Evolutionary conservation across 2,888 invertebrate species (phyloP).

Genomic region (Perithous albicinctus): DNA sequence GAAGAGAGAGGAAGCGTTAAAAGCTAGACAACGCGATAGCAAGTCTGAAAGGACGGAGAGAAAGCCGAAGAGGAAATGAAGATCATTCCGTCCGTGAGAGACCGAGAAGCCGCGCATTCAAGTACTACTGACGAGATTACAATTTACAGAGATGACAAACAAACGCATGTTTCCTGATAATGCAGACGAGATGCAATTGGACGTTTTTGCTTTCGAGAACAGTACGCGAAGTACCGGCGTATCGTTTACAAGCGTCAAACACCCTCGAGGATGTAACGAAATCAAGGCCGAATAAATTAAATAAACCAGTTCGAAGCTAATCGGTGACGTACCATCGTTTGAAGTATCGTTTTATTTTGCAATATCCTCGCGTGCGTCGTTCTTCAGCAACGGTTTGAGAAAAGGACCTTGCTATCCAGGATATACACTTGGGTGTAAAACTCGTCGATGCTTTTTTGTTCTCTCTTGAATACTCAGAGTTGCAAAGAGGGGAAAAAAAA

Average conservation of each 20-base stretch:
- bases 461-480: not conserved
- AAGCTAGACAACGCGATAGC: not conserved
- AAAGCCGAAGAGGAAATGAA: conserved; percentile 36
- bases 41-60: conserved; percentile 11
- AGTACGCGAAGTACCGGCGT: conserved; percentile 52
- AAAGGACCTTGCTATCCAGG: conserved; percentile 10
- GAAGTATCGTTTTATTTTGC: not conserved
- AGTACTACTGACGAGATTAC: conserved; percentile 18
- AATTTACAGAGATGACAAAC: not conserved
- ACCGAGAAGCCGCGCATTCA: conserved; percentile 8
- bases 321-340: conserved; percentile 34
- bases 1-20: not conserved
- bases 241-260: no score
- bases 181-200: conserved; percentile 5
- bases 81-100: not conserved
- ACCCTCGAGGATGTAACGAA: conserved; percentile 49
- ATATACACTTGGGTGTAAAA: conserved; percentile 4
- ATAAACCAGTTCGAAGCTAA: conserved; percentile 59
- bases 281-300: conserved; percentile 65
- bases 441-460: not conserved
- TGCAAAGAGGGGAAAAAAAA: no score
- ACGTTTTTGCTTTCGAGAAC: not conserved
- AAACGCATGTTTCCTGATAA: not conserved
- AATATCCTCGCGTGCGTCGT: not conserved
- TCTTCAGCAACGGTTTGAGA: not conserved